Percentiles rank a stretch among this genome's conserved stretches.
Evolutionary conservation across 2,888 invertebrate species (phyloP).

Genomic region (Sarcophaga caerulescens): DNA sequence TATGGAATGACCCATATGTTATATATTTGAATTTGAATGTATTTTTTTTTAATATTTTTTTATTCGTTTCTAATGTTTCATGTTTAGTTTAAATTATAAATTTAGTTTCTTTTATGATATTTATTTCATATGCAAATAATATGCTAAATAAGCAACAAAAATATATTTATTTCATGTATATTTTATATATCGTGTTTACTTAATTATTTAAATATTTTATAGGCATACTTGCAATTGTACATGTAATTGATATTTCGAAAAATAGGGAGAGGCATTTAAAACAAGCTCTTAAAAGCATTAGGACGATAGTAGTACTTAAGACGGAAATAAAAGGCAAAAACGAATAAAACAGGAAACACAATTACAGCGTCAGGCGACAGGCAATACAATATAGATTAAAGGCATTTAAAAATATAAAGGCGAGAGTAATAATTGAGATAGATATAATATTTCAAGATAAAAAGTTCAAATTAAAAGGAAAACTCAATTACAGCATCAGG

Average conservation of each 20-base stretch:
- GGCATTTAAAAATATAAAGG: conserved; percentile 32
- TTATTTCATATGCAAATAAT: conserved; percentile 40
- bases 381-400: too few relatives aligned
- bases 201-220: background rate
- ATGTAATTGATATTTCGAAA: background rate
- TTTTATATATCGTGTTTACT: background rate
- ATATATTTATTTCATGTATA: conserved; percentile 1
- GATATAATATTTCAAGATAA: background rate
- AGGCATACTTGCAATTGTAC: conserved; percentile 52
- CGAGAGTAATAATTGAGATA: background rate
- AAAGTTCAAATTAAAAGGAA: background rate
- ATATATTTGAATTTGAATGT: background rate
- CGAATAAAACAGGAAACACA: too few relatives aligned
- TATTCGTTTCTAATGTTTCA: background rate
- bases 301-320: conserved; percentile 11
- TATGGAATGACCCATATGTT: conserved; percentile 31
- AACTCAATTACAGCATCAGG: too few relatives aligned
- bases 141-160: conserved; percentile 45
- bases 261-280: conserved; percentile 18
- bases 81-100: conserved; percentile 3
- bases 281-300: conserved; percentile 46
- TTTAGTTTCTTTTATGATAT: background rate
- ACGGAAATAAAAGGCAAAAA: background rate
- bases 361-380: too few relatives aligned
- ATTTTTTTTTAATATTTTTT: conserved; percentile 10